Evolutionary conservation across 2,113 vertebrate species (phyloP).

Genomic region (Phoenicopterus ruber): DNA sequence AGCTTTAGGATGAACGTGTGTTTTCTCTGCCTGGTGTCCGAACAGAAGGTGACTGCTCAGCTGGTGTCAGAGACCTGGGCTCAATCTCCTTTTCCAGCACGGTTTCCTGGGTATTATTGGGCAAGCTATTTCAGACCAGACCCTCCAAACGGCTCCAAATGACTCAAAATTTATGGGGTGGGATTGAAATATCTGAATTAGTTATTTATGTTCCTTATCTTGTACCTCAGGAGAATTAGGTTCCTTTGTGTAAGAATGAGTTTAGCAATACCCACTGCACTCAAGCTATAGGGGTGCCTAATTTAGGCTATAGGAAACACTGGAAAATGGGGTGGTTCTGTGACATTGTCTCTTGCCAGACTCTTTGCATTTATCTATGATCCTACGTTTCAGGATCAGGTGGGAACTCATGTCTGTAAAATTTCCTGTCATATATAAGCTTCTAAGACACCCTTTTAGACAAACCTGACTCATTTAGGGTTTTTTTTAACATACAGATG

Average conservation of each 20-base stretch:
- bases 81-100: not conserved
- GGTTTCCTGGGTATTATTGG: not conserved
- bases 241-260: not conserved
- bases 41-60: not conserved
- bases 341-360: not conserved
- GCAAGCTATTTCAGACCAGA: not conserved
- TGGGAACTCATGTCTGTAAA: not conserved
- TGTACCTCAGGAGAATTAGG: not conserved
- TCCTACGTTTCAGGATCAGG: not conserved
- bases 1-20: not conserved
- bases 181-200: not conserved
- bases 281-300: too few relatives aligned
- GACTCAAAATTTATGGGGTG: not conserved
- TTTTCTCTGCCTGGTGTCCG: not conserved
- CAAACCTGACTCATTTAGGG: not conserved
- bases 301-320: not conserved
- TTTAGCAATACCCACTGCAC: not conserved
- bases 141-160: not conserved
- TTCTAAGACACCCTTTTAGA: not conserved
- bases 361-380: not conserved
- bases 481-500: not conserved
- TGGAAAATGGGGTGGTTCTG: not conserved
- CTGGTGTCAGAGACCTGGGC: not conserved
- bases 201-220: not conserved
- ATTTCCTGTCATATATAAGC: not conserved